Evolutionary conservation across 64 coral and sea anemone species (phyloP).

Genomic region (Montipora foliosa): DNA sequence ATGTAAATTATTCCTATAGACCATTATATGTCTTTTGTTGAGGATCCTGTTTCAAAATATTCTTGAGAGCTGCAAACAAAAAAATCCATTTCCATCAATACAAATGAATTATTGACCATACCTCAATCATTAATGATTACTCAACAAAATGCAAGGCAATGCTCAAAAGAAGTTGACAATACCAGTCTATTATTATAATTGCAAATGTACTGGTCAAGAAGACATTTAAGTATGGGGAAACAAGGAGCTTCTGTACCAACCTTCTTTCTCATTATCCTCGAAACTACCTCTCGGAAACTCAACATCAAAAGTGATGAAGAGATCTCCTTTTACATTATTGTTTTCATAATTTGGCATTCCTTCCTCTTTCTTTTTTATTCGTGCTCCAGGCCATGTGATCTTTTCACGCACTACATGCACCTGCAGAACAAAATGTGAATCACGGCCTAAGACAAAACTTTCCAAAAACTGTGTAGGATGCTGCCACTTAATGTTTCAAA

Average conservation of each 20-base stretch:
- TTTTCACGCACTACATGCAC: constrained; percentile 95
- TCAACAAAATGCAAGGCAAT: too few species aligned
- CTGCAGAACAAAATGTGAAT: constrained; percentile 13
- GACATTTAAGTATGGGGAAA: too few species aligned
- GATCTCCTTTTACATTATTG: constrained; percentile 89
- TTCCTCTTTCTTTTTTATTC: constrained; percentile 98
- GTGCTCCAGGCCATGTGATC: constrained; percentile 97
- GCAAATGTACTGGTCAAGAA: neutral
- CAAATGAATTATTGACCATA: too few species aligned
- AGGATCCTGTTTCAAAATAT: constrained; percentile 87
- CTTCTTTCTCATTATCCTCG: constrained; percentile 77
- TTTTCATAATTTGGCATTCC: constrained; percentile 99
- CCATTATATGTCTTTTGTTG: constrained; percentile 93
- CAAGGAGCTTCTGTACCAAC: constrained; percentile 6
- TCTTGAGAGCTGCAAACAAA: constrained; percentile 73
- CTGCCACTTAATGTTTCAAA: too few species aligned
- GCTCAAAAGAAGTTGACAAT: too few species aligned
- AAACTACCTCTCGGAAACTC: constrained; percentile 93
- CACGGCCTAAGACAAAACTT: neutral
- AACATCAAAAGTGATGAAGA: constrained; percentile 98
- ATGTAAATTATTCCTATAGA: constrained; percentile 40
- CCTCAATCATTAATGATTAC: too few species aligned
- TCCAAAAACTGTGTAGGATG: neutral
- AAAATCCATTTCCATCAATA: neutral
- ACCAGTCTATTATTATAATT: too few species aligned